These are phyloP conservation scores for Echinops telfairi DNA, from an alignment of 2,113 vertebrate genomes.

Conservation along the genomic window DNA sequence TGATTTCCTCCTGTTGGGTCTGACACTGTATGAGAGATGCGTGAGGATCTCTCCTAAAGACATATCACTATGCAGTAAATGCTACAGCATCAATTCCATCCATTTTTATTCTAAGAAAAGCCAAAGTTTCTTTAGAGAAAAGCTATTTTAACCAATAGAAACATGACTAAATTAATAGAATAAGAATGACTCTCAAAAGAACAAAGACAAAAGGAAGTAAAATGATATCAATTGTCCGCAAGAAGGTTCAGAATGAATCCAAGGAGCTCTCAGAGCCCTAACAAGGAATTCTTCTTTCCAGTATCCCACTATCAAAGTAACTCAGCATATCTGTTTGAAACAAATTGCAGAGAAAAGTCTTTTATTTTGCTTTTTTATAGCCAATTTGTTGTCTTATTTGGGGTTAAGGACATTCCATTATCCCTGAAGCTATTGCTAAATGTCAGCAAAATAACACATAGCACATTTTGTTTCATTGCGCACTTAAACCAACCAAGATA, in stretches of 20 bases:
- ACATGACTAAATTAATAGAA: background rate
- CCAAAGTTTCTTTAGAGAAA: background rate
- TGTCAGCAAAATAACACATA: background rate
- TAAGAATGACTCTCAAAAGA: background rate
- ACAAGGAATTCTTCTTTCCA: background rate
- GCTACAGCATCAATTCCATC: conserved; percentile 33
- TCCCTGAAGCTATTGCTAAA: background rate
- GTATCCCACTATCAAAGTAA: background rate
- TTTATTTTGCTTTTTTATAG: background rate
- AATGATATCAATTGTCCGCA: background rate
- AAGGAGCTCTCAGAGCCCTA: rapidly evolving
- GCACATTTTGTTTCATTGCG: background rate
- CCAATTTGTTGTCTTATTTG: background rate
- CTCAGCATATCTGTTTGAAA: background rate
- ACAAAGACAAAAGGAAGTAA: background rate
- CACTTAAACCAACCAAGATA: background rate
- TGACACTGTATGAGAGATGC: background rate
- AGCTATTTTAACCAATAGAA: background rate
- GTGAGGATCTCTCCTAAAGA: background rate
- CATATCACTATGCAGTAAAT: background rate
- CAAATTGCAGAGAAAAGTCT: background rate
- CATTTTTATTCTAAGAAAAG: background rate
- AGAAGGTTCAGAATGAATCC: background rate
- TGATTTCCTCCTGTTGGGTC: background rate
- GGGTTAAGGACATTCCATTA: background rate